A percentile compares a stretch with the other conserved stretches of the same genome.
Conservation (phyloP, 2,797 vertebrate genomes). For the Threskiornis aethiopicus region DNA sequence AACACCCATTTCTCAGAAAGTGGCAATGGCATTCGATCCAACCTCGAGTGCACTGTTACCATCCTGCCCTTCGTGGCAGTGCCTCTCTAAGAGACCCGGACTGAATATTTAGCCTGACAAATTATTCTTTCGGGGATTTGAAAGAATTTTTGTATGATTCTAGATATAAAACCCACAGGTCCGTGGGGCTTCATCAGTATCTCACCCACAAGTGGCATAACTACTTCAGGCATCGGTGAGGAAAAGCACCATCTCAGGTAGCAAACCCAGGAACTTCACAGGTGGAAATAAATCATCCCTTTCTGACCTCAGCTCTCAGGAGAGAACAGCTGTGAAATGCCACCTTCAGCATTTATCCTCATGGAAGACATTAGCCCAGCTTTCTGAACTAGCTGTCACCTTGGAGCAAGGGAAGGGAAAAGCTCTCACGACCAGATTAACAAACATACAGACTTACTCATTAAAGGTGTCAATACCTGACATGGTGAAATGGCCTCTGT, state of each 20-base stretch:
- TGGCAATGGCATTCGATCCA: background rate
- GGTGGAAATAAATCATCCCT: background rate
- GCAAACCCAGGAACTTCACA: background rate
- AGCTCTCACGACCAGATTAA: background rate
- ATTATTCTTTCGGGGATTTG: background rate
- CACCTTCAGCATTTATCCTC: background rate
- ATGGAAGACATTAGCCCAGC: background rate
- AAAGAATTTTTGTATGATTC: background rate
- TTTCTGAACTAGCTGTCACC: conserved; percentile 1
- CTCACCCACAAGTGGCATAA: background rate
- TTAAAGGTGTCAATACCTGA: background rate
- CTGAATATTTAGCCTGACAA: background rate
- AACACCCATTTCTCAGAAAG: background rate
- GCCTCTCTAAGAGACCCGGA: background rate
- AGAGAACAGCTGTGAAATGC: conserved; percentile 38
- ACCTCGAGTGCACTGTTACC: rapidly evolving
- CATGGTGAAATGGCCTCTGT: background rate
- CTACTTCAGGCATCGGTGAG: background rate
- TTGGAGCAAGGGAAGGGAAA: background rate
- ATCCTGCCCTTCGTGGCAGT: background rate
- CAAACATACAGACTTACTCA: background rate
- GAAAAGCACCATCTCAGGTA: background rate
- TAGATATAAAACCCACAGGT: background rate
- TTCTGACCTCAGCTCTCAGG: background rate
- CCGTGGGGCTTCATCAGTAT: background rate